Base-by-base conservation (phyloP, 2,113 vertebrate genomes). In the Platysternon megacephalum region DNA sequence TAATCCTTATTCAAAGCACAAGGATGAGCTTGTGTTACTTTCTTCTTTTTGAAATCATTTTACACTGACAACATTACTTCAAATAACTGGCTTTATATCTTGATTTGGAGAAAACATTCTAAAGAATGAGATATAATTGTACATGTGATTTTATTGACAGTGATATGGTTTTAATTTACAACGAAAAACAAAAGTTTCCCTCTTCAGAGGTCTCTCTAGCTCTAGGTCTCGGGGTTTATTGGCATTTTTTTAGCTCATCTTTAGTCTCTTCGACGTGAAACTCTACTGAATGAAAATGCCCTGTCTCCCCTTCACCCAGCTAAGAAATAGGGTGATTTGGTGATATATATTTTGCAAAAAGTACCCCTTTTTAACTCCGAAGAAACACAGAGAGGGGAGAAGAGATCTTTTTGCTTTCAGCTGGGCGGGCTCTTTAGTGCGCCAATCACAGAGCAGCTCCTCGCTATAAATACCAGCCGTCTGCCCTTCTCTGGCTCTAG, bases 161-260 rank as follows among this genome's bases (percentile, higher is more conserved):
- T 93, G 94, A 58, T 76, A 97, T 95, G 53, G 92, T 97, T 97
- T 97, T 97, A 95, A 97, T 97, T 97, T 97, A 95, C 96, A 95
- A 97, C 85, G 95, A 97, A 97, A 97, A 97, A 96, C 95, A 97
- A 97, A 97, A 97, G 97, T 97, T 97, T 97, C 96, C 95, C 90
- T 95, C 87, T 91, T 92, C 92, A 92, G 95, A 97, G 97, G 6
- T 96, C 96, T 92, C 95, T 91, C 79, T 92, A 86, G 93, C 90
- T 88, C 79, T 82, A 97, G 89, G 91, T 95, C 94, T 95, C 89
- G 42, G 94, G 96, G 89, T 97, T 97, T 97, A 95, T 97, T 89
- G 91, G 85, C n/a, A 96, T 92, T 97, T 89, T 90, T 96, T 97
- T 94, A 92, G 21, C 92, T 88, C 84, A 97, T 53, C 79, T 48